Conservation (phyloP, 2,888 invertebrate species). For the Noctua comes region DNA sequence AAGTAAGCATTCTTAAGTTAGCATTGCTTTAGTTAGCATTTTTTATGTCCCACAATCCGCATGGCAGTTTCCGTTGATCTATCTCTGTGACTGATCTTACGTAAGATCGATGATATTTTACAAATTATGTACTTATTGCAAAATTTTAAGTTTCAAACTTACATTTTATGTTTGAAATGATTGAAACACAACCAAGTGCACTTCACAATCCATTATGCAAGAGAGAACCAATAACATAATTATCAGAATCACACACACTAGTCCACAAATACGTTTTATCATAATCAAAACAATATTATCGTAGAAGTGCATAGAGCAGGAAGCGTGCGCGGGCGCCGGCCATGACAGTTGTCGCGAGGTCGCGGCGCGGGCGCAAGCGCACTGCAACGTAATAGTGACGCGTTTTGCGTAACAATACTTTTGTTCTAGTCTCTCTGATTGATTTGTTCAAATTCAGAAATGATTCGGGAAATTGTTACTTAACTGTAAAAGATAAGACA, state of each 20-base stretch:
- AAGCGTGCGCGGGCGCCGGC: conserved; percentile 68
- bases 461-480: conserved; percentile 21
- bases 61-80: no score
- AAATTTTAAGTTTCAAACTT: conserved; percentile 1
- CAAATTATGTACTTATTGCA: neutral
- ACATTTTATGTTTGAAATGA: conserved; percentile 11
- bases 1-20: conserved; percentile 5
- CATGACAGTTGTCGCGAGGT: conserved; percentile 59
- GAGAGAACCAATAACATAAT: conserved; percentile 47
- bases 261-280: conserved; percentile 60
- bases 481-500: neutral
- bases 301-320: conserved; percentile 73
- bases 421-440: conserved; percentile 55
- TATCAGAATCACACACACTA: conserved; percentile 56
- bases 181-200: conserved; percentile 42
- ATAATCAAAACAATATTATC: conserved; percentile 72
- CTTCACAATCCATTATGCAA: conserved; percentile 64
- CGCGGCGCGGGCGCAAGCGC: conserved; percentile 44
- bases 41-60: neutral
- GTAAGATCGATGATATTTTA: neutral
- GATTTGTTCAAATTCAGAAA: conserved; percentile 26
- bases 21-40: no score
- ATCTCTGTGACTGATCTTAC: neutral
- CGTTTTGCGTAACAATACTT: conserved; percentile 71
- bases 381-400: conserved; percentile 73